Base-by-base conservation (phyloP, 2,888 invertebrate species). In the Rhamphomyia laevipes region DNA sequence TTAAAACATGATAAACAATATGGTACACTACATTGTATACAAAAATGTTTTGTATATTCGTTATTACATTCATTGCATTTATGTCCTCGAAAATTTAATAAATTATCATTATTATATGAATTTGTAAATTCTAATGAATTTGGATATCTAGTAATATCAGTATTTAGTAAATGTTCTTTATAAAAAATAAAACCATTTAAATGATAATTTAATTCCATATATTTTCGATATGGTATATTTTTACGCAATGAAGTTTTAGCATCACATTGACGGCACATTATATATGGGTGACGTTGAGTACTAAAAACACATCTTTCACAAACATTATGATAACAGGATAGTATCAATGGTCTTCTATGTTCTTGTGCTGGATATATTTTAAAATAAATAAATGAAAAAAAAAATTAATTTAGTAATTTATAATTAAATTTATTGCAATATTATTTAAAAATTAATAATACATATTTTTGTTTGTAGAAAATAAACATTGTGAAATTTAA, bases 281-380 rank as follows among this genome's bases (percentile, higher is more conserved):
- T 74, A 18, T 10, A 15, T 42, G 57, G 53, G 56, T 69, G 71
- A 55, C 64, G 68, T 1, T 67, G 52, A 21, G 68, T 62, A 51
- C 65, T 68, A 35, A 61, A 66, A 13, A 80, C 62, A 61, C 86
- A 86, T 45, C 70, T 74, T 55, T 81, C 80, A 58, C 86, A 86
- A 58, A 80, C 72, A 3, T 78, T 73, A 63, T 86, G 86, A 1
- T 79, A 79, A 60, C 86, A 86, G 52, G 72, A 59, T 50, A 85
- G 63, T 37, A 83, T 66, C 21, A 84, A 66, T 0, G 86, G 85
- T 3, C 66, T 65, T 54, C 53, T 52, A 37, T 60, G 59, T 54
- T 54, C 11, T 23, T 9, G 35, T 35, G n/a, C 12, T 35, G 35
- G 12, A 10, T 35, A 27, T 9, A 27, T 27, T 21, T 4, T 13